Percentiles rank a stretch among this genome's conserved stretches.
These are phyloP conservation scores for Aspidiotus rigidus DNA, from an alignment of 2,888 invertebrate genomes.

Conservation along the genomic window DNA sequence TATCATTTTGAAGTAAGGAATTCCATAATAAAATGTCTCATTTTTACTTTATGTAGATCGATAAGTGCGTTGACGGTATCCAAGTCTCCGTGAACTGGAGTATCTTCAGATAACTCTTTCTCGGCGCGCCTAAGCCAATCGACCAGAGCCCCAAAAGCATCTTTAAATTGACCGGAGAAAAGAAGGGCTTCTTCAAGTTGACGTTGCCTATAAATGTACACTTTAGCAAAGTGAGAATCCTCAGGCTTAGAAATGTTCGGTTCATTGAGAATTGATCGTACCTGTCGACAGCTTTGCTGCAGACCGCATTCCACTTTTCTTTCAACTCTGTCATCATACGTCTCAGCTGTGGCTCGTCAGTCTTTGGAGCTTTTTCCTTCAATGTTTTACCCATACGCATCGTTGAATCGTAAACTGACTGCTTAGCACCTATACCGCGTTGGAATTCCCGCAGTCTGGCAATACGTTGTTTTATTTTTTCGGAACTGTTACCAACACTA, in stretches of 20 bases:
- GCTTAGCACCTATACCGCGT: constrained; percentile 77
- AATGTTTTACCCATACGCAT: constrained; percentile 82
- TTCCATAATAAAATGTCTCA: no score
- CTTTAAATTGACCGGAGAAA: constrained; percentile 94
- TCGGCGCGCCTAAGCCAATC: constrained; percentile 88
- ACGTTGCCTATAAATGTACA: constrained; percentile 60
- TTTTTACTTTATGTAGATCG: constrained; percentile 71
- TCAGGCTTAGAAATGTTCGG: background rate
- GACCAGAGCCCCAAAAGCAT: constrained; percentile 84
- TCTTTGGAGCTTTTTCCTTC: constrained; percentile 88
- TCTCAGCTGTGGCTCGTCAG: constrained; percentile 72
- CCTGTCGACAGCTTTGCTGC: constrained; percentile 83
- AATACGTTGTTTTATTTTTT: constrained; percentile 71
- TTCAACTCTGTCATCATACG: constrained; percentile 85
- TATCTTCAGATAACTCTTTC: constrained; percentile 63
- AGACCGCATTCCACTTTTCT: constrained; percentile 86
- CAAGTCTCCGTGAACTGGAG: constrained; percentile 86
- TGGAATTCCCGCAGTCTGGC: constrained; percentile 90
- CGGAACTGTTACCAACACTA: constrained; percentile 75
- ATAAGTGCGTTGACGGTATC: constrained; percentile 90
- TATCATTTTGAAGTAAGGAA: background rate
- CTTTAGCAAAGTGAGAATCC: background rate
- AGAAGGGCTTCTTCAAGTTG: constrained; percentile 90
- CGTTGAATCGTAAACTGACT: constrained; percentile 76
- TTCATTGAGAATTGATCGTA: constrained; percentile 36